These are phyloP conservation scores for Sesamia nonagrioides DNA, from an alignment of 1,140 invertebrate genomes.

Conservation along the genomic window DNA sequence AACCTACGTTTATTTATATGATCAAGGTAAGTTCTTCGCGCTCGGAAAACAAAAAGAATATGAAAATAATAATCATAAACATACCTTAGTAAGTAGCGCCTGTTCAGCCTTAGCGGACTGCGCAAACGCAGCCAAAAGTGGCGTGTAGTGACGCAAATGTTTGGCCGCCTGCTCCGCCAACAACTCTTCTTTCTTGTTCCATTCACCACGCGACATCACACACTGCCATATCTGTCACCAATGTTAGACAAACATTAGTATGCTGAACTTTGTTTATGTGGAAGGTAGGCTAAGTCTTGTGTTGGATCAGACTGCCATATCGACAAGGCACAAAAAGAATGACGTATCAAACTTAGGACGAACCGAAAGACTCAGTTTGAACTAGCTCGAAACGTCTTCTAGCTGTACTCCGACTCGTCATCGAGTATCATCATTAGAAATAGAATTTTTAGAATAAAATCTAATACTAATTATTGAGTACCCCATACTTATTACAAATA, in stretches of 20 bases:
- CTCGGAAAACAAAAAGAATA: too few species aligned
- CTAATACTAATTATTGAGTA: too few species aligned
- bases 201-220: conserved; percentile 97
- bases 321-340: conserved; percentile 63
- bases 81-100: conserved; percentile 93
- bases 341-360: conserved; percentile 48
- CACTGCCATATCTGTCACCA: conserved; percentile 94
- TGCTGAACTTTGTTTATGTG: conserved; percentile 1
- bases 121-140: conserved; percentile 95
- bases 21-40: too few species aligned
- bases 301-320: conserved; percentile 77
- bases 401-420: conserved; percentile 78
- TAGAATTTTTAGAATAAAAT: not conserved
- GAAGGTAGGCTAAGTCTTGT: conserved; percentile 5
- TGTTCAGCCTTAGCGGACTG: conserved; percentile 95
- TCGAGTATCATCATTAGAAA: conserved; percentile 80
- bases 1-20: too few species aligned
- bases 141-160: conserved; percentile 95
- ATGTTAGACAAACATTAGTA: conserved; percentile 21
- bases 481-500: too few species aligned
- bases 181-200: conserved; percentile 99
- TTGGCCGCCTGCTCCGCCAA: conserved; percentile 97
- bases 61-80: not conserved
- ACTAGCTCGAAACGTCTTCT: conserved; percentile 51
- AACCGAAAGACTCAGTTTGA: conserved; percentile 72